Evolutionary conservation across 2,113 vertebrate species (phyloP), one percentile per base, ranked within the genome.

Genomic region (Glaucidium brasilianum): DNA sequence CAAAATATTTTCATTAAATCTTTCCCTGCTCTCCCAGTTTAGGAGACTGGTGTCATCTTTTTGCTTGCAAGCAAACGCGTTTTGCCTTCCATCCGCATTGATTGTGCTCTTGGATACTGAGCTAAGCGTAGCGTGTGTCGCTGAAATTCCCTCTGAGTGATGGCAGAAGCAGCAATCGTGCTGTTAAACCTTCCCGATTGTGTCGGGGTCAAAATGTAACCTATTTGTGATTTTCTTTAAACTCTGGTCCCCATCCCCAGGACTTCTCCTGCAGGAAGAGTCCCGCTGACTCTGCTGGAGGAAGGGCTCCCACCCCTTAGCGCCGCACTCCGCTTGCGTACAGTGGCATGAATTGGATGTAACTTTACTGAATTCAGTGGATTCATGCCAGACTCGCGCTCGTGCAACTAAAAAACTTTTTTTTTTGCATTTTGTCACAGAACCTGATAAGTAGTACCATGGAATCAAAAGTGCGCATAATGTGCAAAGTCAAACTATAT

Each of bases 281-380:
- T 71, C 32, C 21, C 4, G 0, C 1, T 39, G 60, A 5, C 34
- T 47, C 41, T 41, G 25, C 26, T 14, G 0, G 60, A 23, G 39
- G 73, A 15, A 35, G 30, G 73, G 68, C 52, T 47, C 27, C n/a
- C 18, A 2, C 29, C 37, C 4, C 0, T 22, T 11, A 26, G 74
- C 8, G 0, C 2, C 5, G 35, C 1, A 2, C 16, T 49, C 53
- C 32, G 0, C 47, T 43, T 4, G 55, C 16, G 22, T 13, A 6
- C 47, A 2, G 4, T 6, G 39, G 23, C 9, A 10, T 7, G 37
- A 10, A 9, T 9, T 12, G 45, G 52, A 5, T 32, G 45, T 19
- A 29, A 12, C 18, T 34, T 26, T 1, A 1, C 50, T 34, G 1
- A 30, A 10, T 49, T 30, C 4, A 0, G 50, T 37, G 77, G 64